Percentiles rank a stretch among this genome's conserved stretches.
Conservation (phyloP, 2,113 vertebrate species). For the Chelonoidis abingdonii region DNA sequence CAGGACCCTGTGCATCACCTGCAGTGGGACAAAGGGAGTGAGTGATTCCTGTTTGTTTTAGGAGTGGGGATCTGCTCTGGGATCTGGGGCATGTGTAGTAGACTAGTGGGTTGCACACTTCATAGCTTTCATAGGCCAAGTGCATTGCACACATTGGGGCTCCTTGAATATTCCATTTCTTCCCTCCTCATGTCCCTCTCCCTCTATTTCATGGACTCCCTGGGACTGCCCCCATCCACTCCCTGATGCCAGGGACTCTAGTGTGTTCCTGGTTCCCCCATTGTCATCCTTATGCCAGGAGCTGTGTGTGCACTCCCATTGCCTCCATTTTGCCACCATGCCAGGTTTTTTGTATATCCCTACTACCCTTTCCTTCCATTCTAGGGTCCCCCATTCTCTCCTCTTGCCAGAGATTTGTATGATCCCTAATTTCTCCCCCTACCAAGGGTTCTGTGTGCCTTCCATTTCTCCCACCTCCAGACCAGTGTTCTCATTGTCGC, state of each 20-base stretch:
- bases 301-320: neutral
- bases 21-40: neutral
- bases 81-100: neutral
- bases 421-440: neutral
- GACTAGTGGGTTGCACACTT: neutral
- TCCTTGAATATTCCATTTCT: neutral
- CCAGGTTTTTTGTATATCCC: neutral
- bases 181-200: neutral
- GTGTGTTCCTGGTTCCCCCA: neutral
- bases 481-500: neutral
- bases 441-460: neutral
- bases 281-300: neutral
- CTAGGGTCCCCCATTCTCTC: neutral
- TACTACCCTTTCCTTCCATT: neutral
- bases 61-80: neutral
- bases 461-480: neutral
- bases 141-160: neutral
- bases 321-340: neutral
- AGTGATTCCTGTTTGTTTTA: neutral
- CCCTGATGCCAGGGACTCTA: neutral
- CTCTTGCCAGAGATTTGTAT: neutral
- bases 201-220: neutral
- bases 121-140: neutral
- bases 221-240: neutral
- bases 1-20: neutral